Evolutionary conservation across 2,113 vertebrate genomes (phyloP), one percentile per base, ranked within the genome.

Genomic region (Muntiacus muntjak): DNA sequence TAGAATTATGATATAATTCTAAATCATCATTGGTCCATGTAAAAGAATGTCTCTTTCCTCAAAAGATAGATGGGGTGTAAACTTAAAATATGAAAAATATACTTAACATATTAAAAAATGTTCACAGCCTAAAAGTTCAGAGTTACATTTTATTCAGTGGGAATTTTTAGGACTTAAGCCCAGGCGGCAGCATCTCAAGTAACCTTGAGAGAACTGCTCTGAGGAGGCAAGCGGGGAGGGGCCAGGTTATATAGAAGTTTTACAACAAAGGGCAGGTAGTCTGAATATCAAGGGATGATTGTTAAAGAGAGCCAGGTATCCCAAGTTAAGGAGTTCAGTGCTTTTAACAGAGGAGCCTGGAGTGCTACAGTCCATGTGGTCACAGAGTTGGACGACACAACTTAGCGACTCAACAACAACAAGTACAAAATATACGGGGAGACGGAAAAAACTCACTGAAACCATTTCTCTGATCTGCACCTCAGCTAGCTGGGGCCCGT

Each of bases 1-100:
- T 36, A 67, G 62, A 67, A 67, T 67, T 67, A 67, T 67, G 16
- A 67, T 9, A 67, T n/a, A 67, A 67, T 92, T 76, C 81, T 90
- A 84, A 74, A 64, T 57, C 25, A 25, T 40, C 85, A 57, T 16
- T 50, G 26, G 11, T 45, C 28, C 21, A 1, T 64, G 8, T 62
- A 33, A 87, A 60, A 43, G 36, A 87, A n/a, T 78, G 28, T 54
- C 36, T 60, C 19, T 87, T 21, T 91, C 83, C 36, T 94, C 83
- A 55, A 58, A 57, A 94, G 45, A 71, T 14, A 47, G 81, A 33
- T 89, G 10, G 23, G 16, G 40, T 15, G 7, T 78, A 43, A 67
- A 67, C 33, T 67, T 36, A 67, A 67, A 67, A 71, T 71, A 71
- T 6, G n/a, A 36, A 71, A 71, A 71, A 71, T 36, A 36, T 36